These are phyloP conservation scores for Xyrauchen texanus DNA, from an alignment of 2,113 vertebrate genomes.

Conservation along the genomic window DNA sequence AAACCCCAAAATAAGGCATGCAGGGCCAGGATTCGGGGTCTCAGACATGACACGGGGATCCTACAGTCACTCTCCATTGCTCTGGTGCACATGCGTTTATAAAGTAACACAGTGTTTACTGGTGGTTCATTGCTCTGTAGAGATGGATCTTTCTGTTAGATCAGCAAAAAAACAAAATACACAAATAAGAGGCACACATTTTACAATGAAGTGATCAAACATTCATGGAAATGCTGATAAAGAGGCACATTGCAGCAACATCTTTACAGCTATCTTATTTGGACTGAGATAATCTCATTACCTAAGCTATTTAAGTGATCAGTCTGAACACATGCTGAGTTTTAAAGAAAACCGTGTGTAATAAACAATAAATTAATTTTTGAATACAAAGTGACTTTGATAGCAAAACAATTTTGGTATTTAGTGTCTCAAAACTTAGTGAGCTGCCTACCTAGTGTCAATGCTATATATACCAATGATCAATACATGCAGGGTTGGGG, in stretches of 20 bases:
- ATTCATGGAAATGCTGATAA: neutral
- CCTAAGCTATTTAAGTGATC: neutral
- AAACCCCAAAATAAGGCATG: slow-evolving; percentile 63
- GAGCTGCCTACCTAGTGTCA: too few relatives aligned
- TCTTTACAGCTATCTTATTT: neutral
- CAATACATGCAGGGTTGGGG: too few relatives aligned
- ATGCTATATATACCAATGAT: too few relatives aligned
- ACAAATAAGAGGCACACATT: neutral
- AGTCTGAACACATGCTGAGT: neutral
- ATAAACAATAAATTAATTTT: too few relatives aligned
- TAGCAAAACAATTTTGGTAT: too few relatives aligned
- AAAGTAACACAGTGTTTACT: neutral
- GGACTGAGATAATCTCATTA: slow-evolving; percentile 1
- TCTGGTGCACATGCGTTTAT: neutral
- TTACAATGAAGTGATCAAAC: neutral
- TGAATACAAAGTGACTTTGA: too few relatives aligned
- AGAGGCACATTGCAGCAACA: neutral
- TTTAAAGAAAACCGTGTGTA: too few relatives aligned
- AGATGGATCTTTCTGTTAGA: neutral
- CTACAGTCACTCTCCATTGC: slow-evolving; percentile 65
- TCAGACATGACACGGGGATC: slow-evolving; percentile 58
- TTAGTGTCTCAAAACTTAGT: too few relatives aligned
- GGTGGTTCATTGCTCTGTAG: neutral
- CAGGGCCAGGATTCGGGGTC: slow-evolving; percentile 58
- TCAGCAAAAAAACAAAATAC: neutral